Percentiles rank a stretch among this genome's conserved stretches.
phyloP scores from a whole-genome alignment of 2,888 invertebrate genomes.

The Andrena bucephala region DNA sequence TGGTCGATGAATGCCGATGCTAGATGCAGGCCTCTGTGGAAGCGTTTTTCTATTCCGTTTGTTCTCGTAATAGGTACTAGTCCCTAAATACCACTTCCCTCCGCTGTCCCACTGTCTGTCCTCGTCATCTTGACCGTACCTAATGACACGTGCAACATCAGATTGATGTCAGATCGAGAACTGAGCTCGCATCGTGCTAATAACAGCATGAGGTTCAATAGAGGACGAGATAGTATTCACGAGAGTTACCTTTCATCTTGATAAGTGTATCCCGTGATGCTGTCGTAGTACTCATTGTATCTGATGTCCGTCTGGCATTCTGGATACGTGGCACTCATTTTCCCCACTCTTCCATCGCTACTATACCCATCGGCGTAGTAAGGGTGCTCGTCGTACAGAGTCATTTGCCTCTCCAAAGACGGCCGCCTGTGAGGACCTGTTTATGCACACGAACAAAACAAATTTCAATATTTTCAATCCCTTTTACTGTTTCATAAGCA shows the following conservation, averaged over 20 bases:
- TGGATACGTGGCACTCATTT: conserved; percentile 82
- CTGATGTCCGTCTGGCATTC: conserved; percentile 85
- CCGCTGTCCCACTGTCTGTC: conserved; percentile 91
- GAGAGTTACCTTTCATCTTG: conserved; percentile 85
- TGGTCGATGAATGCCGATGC: conserved; percentile 81
- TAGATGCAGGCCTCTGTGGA: conserved; percentile 83
- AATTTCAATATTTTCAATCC: conserved; percentile 1
- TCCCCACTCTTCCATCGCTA: conserved; percentile 76
- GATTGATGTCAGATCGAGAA: background rate
- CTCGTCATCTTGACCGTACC: conserved; percentile 89
- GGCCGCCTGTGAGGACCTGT: conserved; percentile 87
- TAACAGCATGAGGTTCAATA: background rate
- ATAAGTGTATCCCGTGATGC: conserved; percentile 87
- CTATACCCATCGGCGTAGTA: conserved; percentile 86
- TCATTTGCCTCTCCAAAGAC: conserved; percentile 92
- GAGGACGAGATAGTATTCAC: background rate
- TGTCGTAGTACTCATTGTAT: conserved; percentile 89
- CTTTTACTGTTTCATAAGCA: background rate
- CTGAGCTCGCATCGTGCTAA: background rate
- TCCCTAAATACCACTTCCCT: conserved; percentile 85
- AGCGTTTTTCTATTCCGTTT: conserved; percentile 82
- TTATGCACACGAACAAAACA: conserved; percentile 9
- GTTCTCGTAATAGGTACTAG: conserved; percentile 81
- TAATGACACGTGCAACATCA: conserved; percentile 54
- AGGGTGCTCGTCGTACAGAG: conserved; percentile 91